A percentile compares a stretch with the other conserved stretches of the same genome.
Evolutionary conservation across 2,113 vertebrate genomes (phyloP).

Genomic region (Hemibagrus wyckioides): DNA sequence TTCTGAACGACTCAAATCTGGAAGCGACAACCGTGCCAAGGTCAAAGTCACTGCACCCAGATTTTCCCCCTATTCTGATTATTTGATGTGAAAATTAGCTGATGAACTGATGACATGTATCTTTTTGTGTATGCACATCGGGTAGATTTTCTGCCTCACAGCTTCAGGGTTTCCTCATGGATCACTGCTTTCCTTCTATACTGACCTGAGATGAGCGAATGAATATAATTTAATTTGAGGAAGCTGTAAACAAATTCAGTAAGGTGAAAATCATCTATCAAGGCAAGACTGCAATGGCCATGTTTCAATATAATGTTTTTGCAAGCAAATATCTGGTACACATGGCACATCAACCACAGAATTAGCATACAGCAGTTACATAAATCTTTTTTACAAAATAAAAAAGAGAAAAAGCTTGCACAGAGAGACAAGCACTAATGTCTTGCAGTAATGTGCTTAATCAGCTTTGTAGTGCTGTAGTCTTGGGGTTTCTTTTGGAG

Average conservation of each 20-base stretch:
- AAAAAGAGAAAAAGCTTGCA: background rate
- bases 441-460: conserved; percentile 2
- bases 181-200: background rate
- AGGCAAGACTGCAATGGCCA: background rate
- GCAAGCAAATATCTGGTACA: background rate
- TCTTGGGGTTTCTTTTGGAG: background rate
- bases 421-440: background rate
- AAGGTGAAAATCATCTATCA: background rate
- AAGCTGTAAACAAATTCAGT: background rate
- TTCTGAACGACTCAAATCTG: background rate
- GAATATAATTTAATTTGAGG: background rate
- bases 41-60: background rate
- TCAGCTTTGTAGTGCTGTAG: background rate
- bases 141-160: background rate
- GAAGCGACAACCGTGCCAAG: background rate
- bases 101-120: background rate
- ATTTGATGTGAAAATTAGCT: background rate
- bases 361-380: too few species aligned
- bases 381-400: too few species aligned
- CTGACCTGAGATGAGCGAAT: background rate
- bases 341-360: background rate
- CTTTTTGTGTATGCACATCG: background rate
- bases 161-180: background rate
- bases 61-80: background rate
- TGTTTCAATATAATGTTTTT: background rate